Base-by-base conservation (phyloP, 2,797 vertebrate genomes). In the Alauda arvensis region DNA sequence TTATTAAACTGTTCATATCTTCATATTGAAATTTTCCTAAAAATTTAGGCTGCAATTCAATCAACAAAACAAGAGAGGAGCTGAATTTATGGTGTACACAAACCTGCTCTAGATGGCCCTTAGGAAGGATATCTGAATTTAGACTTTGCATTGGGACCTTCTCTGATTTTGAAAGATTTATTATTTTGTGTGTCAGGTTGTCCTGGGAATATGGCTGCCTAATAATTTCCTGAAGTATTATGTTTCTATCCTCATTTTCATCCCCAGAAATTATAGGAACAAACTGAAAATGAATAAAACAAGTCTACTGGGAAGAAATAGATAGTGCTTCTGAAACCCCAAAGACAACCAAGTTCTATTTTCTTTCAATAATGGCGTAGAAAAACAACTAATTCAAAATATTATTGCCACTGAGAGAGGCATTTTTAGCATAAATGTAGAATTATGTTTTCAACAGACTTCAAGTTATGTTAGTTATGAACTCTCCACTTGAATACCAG, bases 361-460 rank as follows among this genome's bases (percentile, higher is more conserved):
- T 85, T 82, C 31, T 85, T 92, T 85, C 33, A 87, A 46, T 71
- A 59, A 83, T 25, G 12, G n/a, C 69, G 77, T 6, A 66, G 71
- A 60, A 87, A 83, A 87, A 34, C 40, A 83, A 80, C 75, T 86
- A 77, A 91, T 85, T 92, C 67, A 86, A 92, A 81, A 83, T 77
- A 94, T 65, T 74, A 57, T 34, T 68, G 33, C 18, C 69, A 70
- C 51, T 56, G 33, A 90, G 65, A 82, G 46, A 39, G 10, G 43
- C 29, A 72, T 87, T 80, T 92, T 91, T 76, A 92, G 55, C 18
- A 23, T 49, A 65, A 83, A 53, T 34, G 39, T 74, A 76, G 92
- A 87, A 90, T 66, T 84, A 77, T 53, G 56, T 90, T 88, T 94
- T 92, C 79, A 88, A 87, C 20, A 82, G 39, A 51, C 43, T 95